A percentile compares a stretch with the other conserved stretches of the same genome.
Conservation (phyloP, 2,113 vertebrate species). For the Eupsittula cactorum region DNA sequence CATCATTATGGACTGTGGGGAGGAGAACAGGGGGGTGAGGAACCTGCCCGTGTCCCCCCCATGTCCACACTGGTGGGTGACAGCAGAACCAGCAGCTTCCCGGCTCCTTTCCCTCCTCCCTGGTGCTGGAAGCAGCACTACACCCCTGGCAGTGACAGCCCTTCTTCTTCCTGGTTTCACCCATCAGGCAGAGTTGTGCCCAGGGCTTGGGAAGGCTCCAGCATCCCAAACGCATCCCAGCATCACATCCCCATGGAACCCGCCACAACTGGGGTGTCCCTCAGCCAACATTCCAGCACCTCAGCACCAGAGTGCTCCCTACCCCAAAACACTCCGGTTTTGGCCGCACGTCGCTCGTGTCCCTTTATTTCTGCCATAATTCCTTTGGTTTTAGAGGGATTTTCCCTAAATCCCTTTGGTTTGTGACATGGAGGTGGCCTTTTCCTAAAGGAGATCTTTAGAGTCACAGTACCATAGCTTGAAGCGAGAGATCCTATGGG, state of each 20-base stretch:
- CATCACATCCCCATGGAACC: neutral
- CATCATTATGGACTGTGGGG: slow-evolving; percentile 86
- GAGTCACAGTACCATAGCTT: neutral
- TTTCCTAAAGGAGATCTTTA: neutral
- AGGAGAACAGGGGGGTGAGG: neutral
- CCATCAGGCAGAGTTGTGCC: neutral
- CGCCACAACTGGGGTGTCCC: neutral
- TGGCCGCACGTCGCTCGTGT: neutral
- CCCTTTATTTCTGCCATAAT: neutral
- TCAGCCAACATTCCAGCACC: neutral
- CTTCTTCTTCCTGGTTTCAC: neutral
- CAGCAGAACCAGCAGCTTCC: neutral
- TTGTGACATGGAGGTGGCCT: neutral
- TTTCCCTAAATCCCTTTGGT: neutral
- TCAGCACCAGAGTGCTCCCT: neutral
- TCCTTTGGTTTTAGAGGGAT: neutral
- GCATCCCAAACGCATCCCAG: neutral
- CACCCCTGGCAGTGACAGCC: neutral
- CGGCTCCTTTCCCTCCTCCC: neutral
- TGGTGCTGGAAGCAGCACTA: neutral
- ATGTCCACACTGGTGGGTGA: too few species aligned
- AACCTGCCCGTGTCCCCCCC: fast-evolving
- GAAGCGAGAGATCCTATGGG: neutral
- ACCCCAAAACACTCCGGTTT: neutral
- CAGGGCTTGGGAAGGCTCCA: neutral